Base-by-base conservation (phyloP, 2,888 invertebrate genomes). In the Brachynemurus nebulosus region DNA sequence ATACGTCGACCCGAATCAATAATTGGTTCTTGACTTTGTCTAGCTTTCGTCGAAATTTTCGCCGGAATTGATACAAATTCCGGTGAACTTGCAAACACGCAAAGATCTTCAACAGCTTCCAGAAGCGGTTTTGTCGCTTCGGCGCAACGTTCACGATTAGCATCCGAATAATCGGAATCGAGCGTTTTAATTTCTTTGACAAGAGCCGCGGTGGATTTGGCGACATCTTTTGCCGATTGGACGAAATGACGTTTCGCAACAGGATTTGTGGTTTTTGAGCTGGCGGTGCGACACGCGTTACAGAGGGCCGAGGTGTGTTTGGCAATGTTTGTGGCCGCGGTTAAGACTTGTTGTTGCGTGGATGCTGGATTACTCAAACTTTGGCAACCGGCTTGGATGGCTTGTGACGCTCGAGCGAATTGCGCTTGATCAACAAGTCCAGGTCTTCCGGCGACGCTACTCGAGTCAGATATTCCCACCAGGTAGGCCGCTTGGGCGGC, bases 231-330 rank as follows among this genome's bases (percentile, higher is more conserved):
- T 44, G 97, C 97, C 51, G 91, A 86, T 61, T 96, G 92, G 44
- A 98, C 95, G 64, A 98, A 96, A 64, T 95, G 95, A 23, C 93
- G 69, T 67, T 96, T 96, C 45, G 92, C 92, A 3, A 86, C 85
- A 1, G 93, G 88, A 64, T 90, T 90, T 46, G 73, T 76, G 1
- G 92, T 91, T 58, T 86, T 86, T 50, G 86, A 85, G 21, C 93
- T 93, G 1, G 97, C 96, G 42, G 82, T 76, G 21, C 96, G 78
- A 59, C 97, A 97, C 30, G 93, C 86, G 60, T 93, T 95, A 65
- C 97, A 97, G 41, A 98, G 71, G 6, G 91, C 82, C 50, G 90
- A 89, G 0, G 97, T 96, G 67, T 97, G 92, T 61, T 92, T 93
- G 11, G 97, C 97, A 40, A 97, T 89, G 49, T 85, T 78, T 0